Base-by-base conservation (phyloP, 2,888 invertebrate genomes). In the Labia minor region DNA sequence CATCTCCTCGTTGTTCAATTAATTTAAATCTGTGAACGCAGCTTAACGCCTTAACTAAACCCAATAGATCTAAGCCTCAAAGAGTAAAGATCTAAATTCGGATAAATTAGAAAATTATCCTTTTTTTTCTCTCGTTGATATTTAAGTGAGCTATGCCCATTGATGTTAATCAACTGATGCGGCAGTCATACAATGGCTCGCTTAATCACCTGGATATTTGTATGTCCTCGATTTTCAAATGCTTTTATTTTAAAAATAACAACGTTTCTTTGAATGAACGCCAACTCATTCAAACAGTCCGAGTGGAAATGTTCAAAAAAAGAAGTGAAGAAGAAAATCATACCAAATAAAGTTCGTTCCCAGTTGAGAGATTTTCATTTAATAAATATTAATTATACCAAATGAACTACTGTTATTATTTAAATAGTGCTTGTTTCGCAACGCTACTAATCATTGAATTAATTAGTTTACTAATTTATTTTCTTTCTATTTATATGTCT, bases 161-260 rank as follows among this genome's bases (percentile, higher is more conserved):
- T 49, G 49, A 49, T 49, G 49, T 49, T 49, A 49, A 49, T 49
- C 3, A 49, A n/a, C 4, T 49, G 49, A n/a, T 16, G 49, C 49
- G n/a, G 49, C 49, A 49, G 14, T 49, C 49, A 6, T 8, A 49
- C 49, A 49, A 49, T 49, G 49, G n/a, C 49, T 49, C 49, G 49
- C 49, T 49, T 49, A 49, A 49, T 49, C 49, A 49, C 49, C 49
- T 49, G 49, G 14, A 49, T 49, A 49, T 49, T 49, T 49, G 49
- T 49, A 49, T 49, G 49, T 49, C 49, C 49, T 49, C 49, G 49
- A 49, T 49, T 49, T 49, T 49, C 49, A 49, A 49, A 49, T 49
- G 16, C 49, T 49, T 49, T n/a, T 49, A 49, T 49, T 49, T 49
- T 49, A 49, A 49, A 49, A 49, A 49, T 49, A 49, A 49, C 49